A percentile compares a stretch with the other conserved stretches of the same genome.
Evolutionary conservation across 2,797 vertebrate genomes (phyloP).

Genomic region (Sebastes vulpes): DNA sequence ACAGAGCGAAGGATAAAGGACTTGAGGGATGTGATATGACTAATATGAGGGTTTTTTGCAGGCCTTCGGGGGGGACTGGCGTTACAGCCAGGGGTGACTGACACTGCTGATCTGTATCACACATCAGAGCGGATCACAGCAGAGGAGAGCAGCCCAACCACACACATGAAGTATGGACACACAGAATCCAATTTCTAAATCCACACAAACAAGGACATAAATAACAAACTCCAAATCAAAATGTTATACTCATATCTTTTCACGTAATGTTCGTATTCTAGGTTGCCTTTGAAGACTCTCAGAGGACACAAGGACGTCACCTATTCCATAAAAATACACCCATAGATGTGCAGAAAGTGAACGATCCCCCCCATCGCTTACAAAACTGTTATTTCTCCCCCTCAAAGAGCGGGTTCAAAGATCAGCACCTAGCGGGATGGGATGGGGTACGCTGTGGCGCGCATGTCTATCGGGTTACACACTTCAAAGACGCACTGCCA

Average conservation of each 20-base stretch:
- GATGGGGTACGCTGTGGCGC: slow-evolving; percentile 74
- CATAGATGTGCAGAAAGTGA: slow-evolving; percentile 34
- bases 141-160: slow-evolving; percentile 53
- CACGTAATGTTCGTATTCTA: neutral
- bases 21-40: slow-evolving; percentile 86
- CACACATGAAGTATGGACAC: slow-evolving; percentile 56
- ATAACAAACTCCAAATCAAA: neutral
- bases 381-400: slow-evolving; percentile 75
- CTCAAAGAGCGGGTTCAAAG: slow-evolving; percentile 85
- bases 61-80: slow-evolving; percentile 75
- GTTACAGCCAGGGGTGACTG: slow-evolving; percentile 83
- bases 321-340: slow-evolving; percentile 28
- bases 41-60: slow-evolving; percentile 86
- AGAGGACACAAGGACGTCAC: slow-evolving; percentile 18
- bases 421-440: slow-evolving; percentile 82
- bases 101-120: slow-evolving; percentile 86
- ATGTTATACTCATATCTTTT: neutral
- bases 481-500: slow-evolving; percentile 84
- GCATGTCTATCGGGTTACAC: slow-evolving; percentile 86
- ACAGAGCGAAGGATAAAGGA: slow-evolving; percentile 78
- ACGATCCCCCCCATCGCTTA: slow-evolving; percentile 36
- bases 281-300: slow-evolving; percentile 4
- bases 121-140: slow-evolving; percentile 77
- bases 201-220: neutral
- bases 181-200: slow-evolving; percentile 27